Base-by-base conservation (phyloP, 2,113 vertebrate genomes). In the Rhinolophus sinicus region DNA sequence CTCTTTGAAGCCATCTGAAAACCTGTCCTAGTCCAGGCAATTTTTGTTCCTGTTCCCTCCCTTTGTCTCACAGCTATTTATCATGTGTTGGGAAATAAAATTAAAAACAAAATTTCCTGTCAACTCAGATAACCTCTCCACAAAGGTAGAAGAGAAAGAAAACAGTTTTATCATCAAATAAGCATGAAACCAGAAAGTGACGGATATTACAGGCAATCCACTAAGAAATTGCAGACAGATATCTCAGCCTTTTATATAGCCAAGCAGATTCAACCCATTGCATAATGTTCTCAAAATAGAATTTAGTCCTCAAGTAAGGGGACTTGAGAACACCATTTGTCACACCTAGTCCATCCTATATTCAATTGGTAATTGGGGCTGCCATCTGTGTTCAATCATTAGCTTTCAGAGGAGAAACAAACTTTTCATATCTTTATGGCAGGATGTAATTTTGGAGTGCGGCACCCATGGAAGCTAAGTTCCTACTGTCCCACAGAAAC, bases 71-170 rank as follows among this genome's bases (percentile, higher is more conserved):
- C 28, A 28, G 73, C 28, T 54, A 16, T 54, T 12, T 90, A 54
- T 60, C 50, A 35, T 33, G 8, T 72, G 2, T n/a, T 56, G 28
- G 33, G 26, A 85, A 90, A 70, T 90, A 52, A 26, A 70, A 87
- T 93, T 95, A 64, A 76, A 92, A 94, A 62, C 47, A 85, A 73
- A 95, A 86, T 86, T 44, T 76, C 22, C 75, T 58, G 26, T 54
- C 44, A 78, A 35, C 62, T 84, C 33, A 78, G 62, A 60, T 83
- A 82, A 73, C 33, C 9, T 73, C 47, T 65, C 47, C 28, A 72
- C 24, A 58, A 72, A 89, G 3, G 35, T 52, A 70, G 9, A 85
- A 84, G 54, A 56, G n/a, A 86, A 33, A 89, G 9, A 69, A 86
- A 50, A 78, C 2, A 40, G 9, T 73, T 78, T 84, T 69, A 83